Evolutionary conservation across 30 jellyfish, hydroid and myxozoan genomes (phyloP).

Genomic region (Pelagia noctiluca): DNA sequence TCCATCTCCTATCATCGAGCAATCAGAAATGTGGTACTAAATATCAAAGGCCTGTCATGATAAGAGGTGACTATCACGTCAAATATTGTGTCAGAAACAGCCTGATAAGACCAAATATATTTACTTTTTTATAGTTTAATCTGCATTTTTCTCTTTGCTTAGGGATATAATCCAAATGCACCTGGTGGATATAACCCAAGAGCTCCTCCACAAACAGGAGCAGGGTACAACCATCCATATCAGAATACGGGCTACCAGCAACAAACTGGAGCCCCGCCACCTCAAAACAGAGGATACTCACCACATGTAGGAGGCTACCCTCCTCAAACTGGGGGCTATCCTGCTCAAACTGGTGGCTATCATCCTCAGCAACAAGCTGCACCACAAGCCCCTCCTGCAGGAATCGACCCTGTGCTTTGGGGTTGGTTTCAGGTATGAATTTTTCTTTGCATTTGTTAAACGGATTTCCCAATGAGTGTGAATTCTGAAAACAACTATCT

Average conservation of each 20-base stretch:
- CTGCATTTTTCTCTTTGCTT: not conserved
- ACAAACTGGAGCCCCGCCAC: too few relatives aligned
- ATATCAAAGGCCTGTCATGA: too few relatives aligned
- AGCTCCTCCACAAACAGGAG: conserved; percentile 44
- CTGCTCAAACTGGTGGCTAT: conserved; percentile 53
- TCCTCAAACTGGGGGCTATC: conserved; percentile 54
- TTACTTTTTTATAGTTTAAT: not conserved
- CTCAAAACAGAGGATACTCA: conserved; percentile 59
- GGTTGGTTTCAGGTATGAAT: conserved; percentile 97
- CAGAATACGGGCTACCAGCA: conserved; percentile 42
- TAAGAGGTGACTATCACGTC: not conserved
- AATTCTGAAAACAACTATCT: too few relatives aligned
- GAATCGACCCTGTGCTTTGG: conserved; percentile 96
- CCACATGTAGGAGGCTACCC: conserved; percentile 79
- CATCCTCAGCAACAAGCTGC: conserved; percentile 30
- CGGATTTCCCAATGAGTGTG: too few relatives aligned
- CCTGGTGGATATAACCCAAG: conserved; percentile 49
- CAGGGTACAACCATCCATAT: conserved; percentile 54
- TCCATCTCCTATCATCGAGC: too few relatives aligned
- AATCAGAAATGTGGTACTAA: too few relatives aligned
- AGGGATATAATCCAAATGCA: not conserved
- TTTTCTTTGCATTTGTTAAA: not conserved
- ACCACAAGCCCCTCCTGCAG: conserved; percentile 88
- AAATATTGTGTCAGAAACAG: not conserved
- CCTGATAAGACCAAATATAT: not conserved